A percentile compares a stretch with the other conserved stretches of the same genome.
phyloP scores from a whole-genome alignment of 2,797 vertebrate genomes.

The Echeneis naucrates region DNA sequence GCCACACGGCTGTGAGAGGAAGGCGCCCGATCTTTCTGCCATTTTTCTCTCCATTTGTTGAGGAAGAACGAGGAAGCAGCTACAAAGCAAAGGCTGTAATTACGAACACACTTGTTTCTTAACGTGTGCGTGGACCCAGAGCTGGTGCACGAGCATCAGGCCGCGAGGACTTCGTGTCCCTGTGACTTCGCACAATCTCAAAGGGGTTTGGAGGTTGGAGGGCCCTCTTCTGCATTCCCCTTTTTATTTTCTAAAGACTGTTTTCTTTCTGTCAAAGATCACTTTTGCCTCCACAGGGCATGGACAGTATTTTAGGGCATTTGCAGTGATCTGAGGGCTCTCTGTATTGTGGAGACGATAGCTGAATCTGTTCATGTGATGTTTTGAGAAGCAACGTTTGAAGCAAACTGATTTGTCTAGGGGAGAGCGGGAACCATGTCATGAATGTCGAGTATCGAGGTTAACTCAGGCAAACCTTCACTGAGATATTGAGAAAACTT shows the following conservation, averaged over 20 bases:
- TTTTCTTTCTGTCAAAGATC: slow-evolving; percentile 35
- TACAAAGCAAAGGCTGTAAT: slow-evolving; percentile 45
- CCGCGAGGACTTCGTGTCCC: slow-evolving; percentile 17
- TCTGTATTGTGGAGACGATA: slow-evolving; percentile 25
- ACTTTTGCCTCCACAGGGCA: slow-evolving; percentile 40
- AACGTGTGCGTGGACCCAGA: slow-evolving; percentile 22
- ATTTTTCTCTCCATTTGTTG: slow-evolving; percentile 1
- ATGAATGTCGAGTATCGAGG: slow-evolving; percentile 69
- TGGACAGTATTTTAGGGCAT: slow-evolving; percentile 76
- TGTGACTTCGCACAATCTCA: slow-evolving; percentile 31
- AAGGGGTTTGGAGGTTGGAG: slow-evolving; percentile 31
- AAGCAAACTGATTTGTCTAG: slow-evolving; percentile 26
- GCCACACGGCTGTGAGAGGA: slow-evolving; percentile 10
- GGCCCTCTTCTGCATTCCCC: slow-evolving; percentile 57
- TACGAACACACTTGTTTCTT: slow-evolving; percentile 29
- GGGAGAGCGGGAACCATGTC: slow-evolving; percentile 17
- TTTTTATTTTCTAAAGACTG: slow-evolving; percentile 20
- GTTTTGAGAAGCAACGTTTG: slow-evolving; percentile 27
- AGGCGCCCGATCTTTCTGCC: slow-evolving; percentile 10
- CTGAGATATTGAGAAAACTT: slow-evolving; percentile 52
- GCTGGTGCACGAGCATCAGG: slow-evolving; percentile 7
- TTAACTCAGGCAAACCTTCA: slow-evolving; percentile 78
- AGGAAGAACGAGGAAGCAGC: slow-evolving; percentile 53
- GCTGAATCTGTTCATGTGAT: slow-evolving; percentile 43
- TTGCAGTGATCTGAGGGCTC: slow-evolving; percentile 58